Conservation (phyloP, 1,140 invertebrate species). For the Gerris buenoi region DNA sequence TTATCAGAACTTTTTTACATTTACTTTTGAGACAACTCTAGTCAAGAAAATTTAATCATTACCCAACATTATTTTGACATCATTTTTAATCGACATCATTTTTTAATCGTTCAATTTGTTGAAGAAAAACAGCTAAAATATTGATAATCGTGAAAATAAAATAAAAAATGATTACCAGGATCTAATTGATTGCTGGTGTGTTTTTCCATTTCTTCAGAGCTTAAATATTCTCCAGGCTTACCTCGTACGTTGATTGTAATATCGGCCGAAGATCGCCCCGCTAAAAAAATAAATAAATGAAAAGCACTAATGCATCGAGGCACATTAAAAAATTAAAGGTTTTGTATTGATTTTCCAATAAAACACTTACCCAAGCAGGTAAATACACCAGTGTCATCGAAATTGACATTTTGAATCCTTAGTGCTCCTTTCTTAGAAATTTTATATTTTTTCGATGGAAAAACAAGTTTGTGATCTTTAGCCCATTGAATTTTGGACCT, state of each 20-base stretch:
- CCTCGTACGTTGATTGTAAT: slow-evolving; percentile 55
- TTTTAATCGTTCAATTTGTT: background rate
- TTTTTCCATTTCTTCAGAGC: slow-evolving; percentile 53
- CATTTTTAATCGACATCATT: background rate
- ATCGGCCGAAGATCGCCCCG: slow-evolving; percentile 54
- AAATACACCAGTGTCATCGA: slow-evolving; percentile 63
- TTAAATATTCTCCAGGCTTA: slow-evolving; percentile 56
- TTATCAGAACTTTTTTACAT: background rate
- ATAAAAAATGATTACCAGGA: slow-evolving; percentile 22
- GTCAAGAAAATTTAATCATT: background rate
- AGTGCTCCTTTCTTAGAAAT: slow-evolving; percentile 75
- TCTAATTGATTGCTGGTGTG: slow-evolving; percentile 25
- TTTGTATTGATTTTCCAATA: background rate
- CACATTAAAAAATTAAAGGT: too few relatives aligned
- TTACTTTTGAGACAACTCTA: background rate
- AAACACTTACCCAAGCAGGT: slow-evolving; percentile 47
- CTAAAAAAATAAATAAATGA: slow-evolving; percentile 28
- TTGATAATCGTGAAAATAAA: background rate
- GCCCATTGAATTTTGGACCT: slow-evolving; percentile 58
- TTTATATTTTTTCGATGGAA: slow-evolving; percentile 58
- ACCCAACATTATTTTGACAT: background rate
- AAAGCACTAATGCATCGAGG: too few relatives aligned
- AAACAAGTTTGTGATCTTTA: slow-evolving; percentile 57
- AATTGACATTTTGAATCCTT: slow-evolving; percentile 57
- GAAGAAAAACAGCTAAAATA: background rate